A percentile compares a stretch with the other conserved stretches of the same genome.
Evolutionary conservation across 2,113 vertebrate genomes (phyloP).

Genomic region (Labrus mixtus): DNA sequence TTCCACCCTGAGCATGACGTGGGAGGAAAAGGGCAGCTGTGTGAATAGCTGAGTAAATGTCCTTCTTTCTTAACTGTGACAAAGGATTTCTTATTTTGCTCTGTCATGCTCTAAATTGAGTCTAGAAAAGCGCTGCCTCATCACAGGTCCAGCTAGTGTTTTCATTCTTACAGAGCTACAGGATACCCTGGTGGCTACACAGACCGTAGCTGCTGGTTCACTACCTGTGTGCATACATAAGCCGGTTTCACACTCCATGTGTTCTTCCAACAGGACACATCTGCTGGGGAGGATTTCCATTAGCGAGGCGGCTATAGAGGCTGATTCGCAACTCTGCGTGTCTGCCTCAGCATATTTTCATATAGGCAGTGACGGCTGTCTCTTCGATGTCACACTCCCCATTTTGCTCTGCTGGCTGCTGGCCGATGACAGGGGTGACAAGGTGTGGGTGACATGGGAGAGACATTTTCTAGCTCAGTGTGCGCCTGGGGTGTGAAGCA

Average conservation of each 20-base stretch:
- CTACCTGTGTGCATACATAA: conserved; percentile 49
- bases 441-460: conserved; percentile 21
- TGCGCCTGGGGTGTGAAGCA: neutral
- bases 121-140: too few species aligned
- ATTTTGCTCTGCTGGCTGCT: conserved; percentile 45
- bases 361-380: conserved; percentile 14
- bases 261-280: conserved; percentile 70
- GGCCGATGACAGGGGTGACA: conserved; percentile 46
- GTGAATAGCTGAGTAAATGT: neutral
- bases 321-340: conserved; percentile 44
- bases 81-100: conserved; percentile 17
- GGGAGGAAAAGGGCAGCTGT: too few species aligned
- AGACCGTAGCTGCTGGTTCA: conserved; percentile 18
- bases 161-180: conserved; percentile 18
- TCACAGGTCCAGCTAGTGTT: neutral
- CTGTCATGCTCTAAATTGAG: conserved; percentile 28
- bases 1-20: too few species aligned
- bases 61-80: neutral
- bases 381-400: conserved; percentile 46
- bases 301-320: conserved; percentile 51
- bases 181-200: conserved; percentile 19
- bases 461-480: conserved; percentile 22
- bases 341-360: conserved; percentile 47
- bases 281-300: conserved; percentile 70
- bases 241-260: conserved; percentile 62